Evolutionary conservation across 2,797 vertebrate species (phyloP).

Genomic region (Eleutherodactylus coqui): DNA sequence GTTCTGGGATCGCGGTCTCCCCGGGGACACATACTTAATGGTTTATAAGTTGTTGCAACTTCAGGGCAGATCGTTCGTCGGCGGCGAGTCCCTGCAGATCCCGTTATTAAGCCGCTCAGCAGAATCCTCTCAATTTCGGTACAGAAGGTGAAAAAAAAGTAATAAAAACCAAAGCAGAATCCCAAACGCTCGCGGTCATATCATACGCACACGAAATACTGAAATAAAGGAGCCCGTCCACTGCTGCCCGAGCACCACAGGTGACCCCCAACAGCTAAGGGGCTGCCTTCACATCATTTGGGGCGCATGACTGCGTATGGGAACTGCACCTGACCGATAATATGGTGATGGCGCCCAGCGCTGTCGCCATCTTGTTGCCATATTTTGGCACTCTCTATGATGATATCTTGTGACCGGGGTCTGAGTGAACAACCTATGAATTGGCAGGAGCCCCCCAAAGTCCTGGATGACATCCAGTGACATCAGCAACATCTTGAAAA

Average conservation of each 20-base stretch:
- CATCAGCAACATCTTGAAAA: neutral
- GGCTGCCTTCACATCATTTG: neutral
- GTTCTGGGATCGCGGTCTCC: neutral
- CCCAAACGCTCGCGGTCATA: neutral
- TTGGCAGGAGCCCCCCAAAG: neutral
- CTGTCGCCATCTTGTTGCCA: neutral
- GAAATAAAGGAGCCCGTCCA: neutral
- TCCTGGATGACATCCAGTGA: no score
- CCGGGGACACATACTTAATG: conserved; percentile 33
- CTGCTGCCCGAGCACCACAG: neutral
- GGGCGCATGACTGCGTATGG: neutral
- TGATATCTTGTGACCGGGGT: no score
- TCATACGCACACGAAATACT: neutral
- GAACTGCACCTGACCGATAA: no score
- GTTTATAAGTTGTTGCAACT: conserved; percentile 37
- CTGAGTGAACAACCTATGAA: neutral
- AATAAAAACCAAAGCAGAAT: neutral
- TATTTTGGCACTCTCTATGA: neutral
- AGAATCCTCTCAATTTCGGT: conserved; percentile 26
- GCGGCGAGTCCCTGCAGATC: conserved; percentile 20
- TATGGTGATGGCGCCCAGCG: no score
- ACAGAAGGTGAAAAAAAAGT: neutral
- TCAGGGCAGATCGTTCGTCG: conserved; percentile 14
- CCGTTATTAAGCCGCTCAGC: conserved; percentile 19
- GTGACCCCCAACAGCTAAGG: neutral